Base-by-base conservation (phyloP, 2,888 invertebrate species). In the Clistopyga incitator region DNA sequence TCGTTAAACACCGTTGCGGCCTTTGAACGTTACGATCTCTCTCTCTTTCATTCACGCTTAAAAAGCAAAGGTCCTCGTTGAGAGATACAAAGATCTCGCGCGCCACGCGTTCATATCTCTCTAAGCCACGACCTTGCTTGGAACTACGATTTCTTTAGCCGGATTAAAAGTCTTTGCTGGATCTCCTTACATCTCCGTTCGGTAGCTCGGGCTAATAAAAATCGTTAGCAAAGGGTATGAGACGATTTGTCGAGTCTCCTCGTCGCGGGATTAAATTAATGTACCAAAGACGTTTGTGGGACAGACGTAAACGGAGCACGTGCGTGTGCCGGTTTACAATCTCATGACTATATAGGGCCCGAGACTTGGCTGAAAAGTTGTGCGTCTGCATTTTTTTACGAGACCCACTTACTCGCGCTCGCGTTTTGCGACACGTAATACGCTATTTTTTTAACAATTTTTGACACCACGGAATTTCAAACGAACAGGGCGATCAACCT, bases 81-180 rank as follows among this genome's bases (percentile, higher is more conserved):
- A 64, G 29, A 74, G 67, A 74, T 75, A 23, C 45, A 34, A 64
- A 70, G 70, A 70, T 81, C 77, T 64, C 10, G 42, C 64, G 78
- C 50, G 74, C 71, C 78, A 50, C 56, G 78, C 77, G 70, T 84
- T 78, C 71, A 78, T 70, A 78, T 75, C 74, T 70, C 74, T 70
- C 78, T 64, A 64, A 78, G 77, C 34, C 20, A 68, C 68, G 78
- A 81, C 84, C 83, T 84, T 70, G 81, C 74, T 74, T 77, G 42
- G 70, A 78, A 78, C 81, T 74, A 61, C 56, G 64, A 81, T 81
- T 84, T 81, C 81, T 84, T 78, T 59, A 70, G 70, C 52, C 70
- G 78, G 74, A 81, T 81, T 68, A 70, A 64, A 56, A 47, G 25
- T 34, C 74, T 56, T 15, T 15, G 18, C 25, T 50, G 61, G 76